Conservation (phyloP, 2,797 vertebrate species). For the Cyprinodon diabolis region DNA sequence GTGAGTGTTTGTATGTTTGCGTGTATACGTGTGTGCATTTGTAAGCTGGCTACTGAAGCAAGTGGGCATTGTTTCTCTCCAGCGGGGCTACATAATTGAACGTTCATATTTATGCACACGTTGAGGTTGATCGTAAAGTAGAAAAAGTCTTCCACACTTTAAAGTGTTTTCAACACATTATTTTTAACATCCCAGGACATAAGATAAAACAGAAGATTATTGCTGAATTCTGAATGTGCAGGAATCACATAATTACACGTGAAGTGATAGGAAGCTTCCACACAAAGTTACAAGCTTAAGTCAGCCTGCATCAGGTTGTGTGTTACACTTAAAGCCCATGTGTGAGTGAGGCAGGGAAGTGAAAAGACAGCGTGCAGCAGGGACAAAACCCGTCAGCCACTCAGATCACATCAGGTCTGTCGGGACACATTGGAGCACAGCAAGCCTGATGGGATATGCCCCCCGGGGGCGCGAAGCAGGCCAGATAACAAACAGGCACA, state of each 20-base stretch:
- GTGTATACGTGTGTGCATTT: conserved; percentile 40
- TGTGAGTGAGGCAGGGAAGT: conserved; percentile 61
- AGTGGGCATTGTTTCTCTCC: conserved; percentile 81
- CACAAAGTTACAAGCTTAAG: conserved; percentile 59
- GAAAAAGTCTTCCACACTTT: conserved; percentile 15
- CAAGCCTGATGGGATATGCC: conserved; percentile 81
- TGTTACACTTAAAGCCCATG: conserved; percentile 51
- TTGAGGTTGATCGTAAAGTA: conserved; percentile 63
- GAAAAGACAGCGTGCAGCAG: conserved; percentile 82
- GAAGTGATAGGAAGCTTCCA: conserved; percentile 42
- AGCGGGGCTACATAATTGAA: conserved; percentile 74
- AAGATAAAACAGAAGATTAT: conserved; percentile 37
- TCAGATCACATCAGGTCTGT: conserved; percentile 85
- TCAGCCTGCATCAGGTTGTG: conserved; percentile 69
- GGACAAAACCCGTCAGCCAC: conserved; percentile 81
- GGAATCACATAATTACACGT: conserved; percentile 32
- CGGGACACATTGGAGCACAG: conserved; percentile 82
- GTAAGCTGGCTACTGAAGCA: conserved; percentile 78
- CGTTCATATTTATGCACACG: conserved; percentile 68
- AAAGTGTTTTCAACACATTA: conserved; percentile 25
- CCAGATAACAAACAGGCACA: conserved; percentile 78
- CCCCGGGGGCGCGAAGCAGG: conserved; percentile 76
- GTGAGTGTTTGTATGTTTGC: neutral
- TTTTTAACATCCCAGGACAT: conserved; percentile 32
- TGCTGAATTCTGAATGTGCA: conserved; percentile 11